Conservation (phyloP, 1,140 invertebrate species). For the Halotydeus destructor region DNA sequence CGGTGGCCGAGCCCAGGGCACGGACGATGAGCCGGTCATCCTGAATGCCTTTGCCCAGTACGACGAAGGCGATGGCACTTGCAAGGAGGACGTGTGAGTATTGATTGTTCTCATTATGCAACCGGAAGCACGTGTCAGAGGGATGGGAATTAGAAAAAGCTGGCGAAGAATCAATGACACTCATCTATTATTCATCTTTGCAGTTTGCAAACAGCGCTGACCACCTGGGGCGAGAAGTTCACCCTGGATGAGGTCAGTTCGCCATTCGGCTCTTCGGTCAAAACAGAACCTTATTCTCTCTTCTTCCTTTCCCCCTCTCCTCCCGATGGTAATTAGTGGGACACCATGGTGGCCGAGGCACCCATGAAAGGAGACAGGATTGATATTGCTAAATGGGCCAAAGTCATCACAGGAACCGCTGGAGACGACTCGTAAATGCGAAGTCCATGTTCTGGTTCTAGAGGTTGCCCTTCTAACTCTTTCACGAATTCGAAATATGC, state of each 20-base stretch:
- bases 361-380: slow-evolving; percentile 81
- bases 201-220: slow-evolving; percentile 28
- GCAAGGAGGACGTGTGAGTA: too few relatives aligned
- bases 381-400: slow-evolving; percentile 68
- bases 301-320: not conserved
- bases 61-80: slow-evolving; percentile 48
- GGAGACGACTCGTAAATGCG: too few relatives aligned
- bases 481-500: too few relatives aligned
- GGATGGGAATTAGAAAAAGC: too few relatives aligned
- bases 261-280: not conserved
- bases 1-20: slow-evolving; percentile 57
- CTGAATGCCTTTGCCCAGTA: slow-evolving; percentile 86
- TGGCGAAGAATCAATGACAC: slow-evolving; percentile 3
- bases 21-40: slow-evolving; percentile 38
- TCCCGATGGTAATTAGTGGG: slow-evolving; percentile 31
- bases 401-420: slow-evolving; percentile 58
- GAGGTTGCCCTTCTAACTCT: too few relatives aligned
- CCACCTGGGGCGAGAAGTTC: slow-evolving; percentile 31
- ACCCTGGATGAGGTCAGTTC: slow-evolving; percentile 25
- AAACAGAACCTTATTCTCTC: not conserved
- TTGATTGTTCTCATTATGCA: too few relatives aligned
- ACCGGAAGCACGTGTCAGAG: too few relatives aligned
- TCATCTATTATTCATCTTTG: slow-evolving; percentile 14
- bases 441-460: too few relatives aligned
- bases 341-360: slow-evolving; percentile 85